phyloP scores from a whole-genome alignment of 2,113 vertebrate genomes.

The Cinclus mexicanus region DNA sequence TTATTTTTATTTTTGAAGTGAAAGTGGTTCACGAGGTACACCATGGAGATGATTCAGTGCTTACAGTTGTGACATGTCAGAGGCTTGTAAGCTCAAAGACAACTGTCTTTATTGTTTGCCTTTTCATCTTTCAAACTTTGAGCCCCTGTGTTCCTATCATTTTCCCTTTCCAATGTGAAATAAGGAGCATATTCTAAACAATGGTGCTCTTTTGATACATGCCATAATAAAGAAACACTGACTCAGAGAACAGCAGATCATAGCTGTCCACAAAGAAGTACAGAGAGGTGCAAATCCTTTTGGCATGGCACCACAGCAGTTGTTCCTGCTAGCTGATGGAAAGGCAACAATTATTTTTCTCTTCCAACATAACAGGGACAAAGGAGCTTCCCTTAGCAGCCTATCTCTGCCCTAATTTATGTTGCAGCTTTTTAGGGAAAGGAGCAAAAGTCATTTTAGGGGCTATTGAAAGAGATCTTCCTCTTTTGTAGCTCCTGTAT shows the following conservation, averaged over 20 bases:
- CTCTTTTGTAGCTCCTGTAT: conserved; percentile 3
- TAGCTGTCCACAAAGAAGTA: conserved; percentile 50
- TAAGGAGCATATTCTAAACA: conserved; percentile 65
- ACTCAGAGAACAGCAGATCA: conserved; percentile 49
- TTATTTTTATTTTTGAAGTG: conserved; percentile 62
- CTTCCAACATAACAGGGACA: conserved; percentile 33
- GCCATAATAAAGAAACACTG: conserved; percentile 38
- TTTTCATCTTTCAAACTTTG: conserved; percentile 67
- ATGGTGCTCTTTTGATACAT: conserved; percentile 50
- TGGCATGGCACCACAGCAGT: conserved; percentile 38
- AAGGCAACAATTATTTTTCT: conserved; percentile 61
- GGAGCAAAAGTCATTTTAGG: conserved; percentile 55
- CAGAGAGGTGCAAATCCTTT: conserved; percentile 58
- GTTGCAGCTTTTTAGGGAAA: conserved; percentile 44
- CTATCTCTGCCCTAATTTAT: conserved; percentile 39
- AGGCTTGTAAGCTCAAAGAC: conserved; percentile 58
- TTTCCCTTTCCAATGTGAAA: conserved; percentile 23
- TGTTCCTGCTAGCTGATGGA: conserved; percentile 39
- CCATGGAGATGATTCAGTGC: conserved; percentile 40
- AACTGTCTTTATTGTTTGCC: conserved; percentile 57
- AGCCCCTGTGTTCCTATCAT: conserved; percentile 45
- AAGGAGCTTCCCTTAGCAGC: conserved; percentile 33
- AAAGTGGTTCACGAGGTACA: conserved; percentile 49
- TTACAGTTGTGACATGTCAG: conserved; percentile 60
- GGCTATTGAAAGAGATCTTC: not conserved